These are phyloP conservation scores for Hippocampus kuda DNA, from an alignment of 2,797 vertebrate genomes.

Conservation along the genomic window DNA sequence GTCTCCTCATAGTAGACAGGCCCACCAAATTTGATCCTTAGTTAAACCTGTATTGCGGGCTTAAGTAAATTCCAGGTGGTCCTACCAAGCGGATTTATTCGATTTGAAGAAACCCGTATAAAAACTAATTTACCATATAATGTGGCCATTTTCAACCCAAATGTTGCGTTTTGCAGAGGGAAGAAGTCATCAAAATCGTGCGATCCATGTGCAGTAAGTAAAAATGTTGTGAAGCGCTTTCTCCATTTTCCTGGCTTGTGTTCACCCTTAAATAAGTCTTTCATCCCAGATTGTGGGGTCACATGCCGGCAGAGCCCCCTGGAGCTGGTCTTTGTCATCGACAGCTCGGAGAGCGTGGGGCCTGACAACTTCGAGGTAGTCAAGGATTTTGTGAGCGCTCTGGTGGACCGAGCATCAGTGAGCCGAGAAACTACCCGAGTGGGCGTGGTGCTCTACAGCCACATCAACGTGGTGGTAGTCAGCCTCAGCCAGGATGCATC, in stretches of 20 bases:
- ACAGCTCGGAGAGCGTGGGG: slow-evolving; percentile 83
- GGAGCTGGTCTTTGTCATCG: slow-evolving; percentile 83
- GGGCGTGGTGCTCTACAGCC: slow-evolving; percentile 79
- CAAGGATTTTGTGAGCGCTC: slow-evolving; percentile 73
- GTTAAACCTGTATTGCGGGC: too few species aligned
- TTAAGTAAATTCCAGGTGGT: not conserved
- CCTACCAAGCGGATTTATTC: not conserved
- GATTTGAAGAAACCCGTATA: too few species aligned
- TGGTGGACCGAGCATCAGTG: slow-evolving; percentile 66
- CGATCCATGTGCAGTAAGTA: slow-evolving; percentile 80
- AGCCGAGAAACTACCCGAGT: slow-evolving; percentile 53
- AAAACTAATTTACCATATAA: too few species aligned
- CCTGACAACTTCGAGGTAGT: slow-evolving; percentile 73
- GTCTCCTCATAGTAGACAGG: too few species aligned
- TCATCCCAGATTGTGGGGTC: slow-evolving; percentile 46
- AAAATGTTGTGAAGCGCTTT: not conserved
- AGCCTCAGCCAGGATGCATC: slow-evolving; percentile 56
- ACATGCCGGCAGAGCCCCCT: slow-evolving; percentile 59
- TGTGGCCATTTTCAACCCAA: too few species aligned
- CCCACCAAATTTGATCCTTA: too few species aligned
- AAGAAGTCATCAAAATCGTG: slow-evolving; percentile 77
- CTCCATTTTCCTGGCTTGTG: not conserved
- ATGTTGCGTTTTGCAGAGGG: slow-evolving; percentile 59
- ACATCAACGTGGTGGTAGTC: slow-evolving; percentile 65
- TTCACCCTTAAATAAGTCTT: not conserved